A percentile compares a stretch with the other conserved stretches of the same genome.
Evolutionary conservation across 2,888 invertebrate genomes (phyloP).

Genomic region (Orthosia gracilis): DNA sequence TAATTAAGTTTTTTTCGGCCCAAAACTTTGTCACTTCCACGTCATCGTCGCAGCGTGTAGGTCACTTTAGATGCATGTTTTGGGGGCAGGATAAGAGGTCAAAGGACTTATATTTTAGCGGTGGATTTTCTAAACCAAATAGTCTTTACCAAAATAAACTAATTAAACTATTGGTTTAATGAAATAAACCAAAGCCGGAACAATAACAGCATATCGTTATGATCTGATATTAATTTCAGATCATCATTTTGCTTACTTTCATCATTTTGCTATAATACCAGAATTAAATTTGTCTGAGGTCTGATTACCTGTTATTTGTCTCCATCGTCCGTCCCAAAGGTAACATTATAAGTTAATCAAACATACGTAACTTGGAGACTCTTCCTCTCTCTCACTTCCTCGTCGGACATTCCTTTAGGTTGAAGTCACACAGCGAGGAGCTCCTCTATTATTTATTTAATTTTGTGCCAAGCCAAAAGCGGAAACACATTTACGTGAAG

Average conservation of each 20-base stretch:
- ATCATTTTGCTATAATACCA: conserved; percentile 1
- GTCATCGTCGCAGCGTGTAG: no score
- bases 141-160: no score
- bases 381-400: conserved; percentile 75
- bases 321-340: conserved; percentile 32
- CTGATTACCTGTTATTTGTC: conserved; percentile 56
- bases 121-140: no score
- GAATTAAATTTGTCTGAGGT: conserved; percentile 19
- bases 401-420: conserved; percentile 59
- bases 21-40: no score
- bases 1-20: no score
- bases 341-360: conserved; percentile 59
- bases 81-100: no score
- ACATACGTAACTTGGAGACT: conserved; percentile 66
- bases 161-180: background rate
- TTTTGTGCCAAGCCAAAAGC: no score
- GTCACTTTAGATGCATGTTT: no score
- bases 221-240: conserved; percentile 16
- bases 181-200: background rate
- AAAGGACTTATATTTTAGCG: no score
- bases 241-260: conserved; percentile 49
- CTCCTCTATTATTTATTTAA: no score
- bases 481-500: no score
- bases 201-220: background rate
- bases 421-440: no score